Percentiles rank a stretch among this genome's conserved stretches.
Conservation (phyloP, 2,797 vertebrate species). For the Thamnophis elegans region DNA sequence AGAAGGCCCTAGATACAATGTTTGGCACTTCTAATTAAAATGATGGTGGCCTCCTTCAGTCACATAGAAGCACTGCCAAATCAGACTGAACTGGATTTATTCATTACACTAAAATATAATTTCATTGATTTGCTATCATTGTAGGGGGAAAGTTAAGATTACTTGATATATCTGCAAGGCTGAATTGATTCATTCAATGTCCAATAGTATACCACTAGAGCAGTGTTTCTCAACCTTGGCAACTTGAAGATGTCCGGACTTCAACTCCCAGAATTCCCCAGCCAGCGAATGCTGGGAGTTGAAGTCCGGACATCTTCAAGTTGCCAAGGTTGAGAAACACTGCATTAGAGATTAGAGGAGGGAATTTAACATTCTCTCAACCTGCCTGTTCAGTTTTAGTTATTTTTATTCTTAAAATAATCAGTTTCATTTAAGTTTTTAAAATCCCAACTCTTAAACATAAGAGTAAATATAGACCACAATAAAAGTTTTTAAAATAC, state of each 20-base stretch:
- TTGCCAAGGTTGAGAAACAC: no score
- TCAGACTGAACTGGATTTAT: neutral
- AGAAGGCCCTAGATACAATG: neutral
- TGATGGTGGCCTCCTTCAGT: neutral
- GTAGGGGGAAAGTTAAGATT: neutral
- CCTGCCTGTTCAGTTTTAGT: neutral
- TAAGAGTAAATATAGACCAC: neutral
- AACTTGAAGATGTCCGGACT: no score
- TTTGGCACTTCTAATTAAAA: neutral
- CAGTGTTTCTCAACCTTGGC: no score
- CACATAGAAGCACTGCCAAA: neutral
- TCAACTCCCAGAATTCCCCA: no score
- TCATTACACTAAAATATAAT: neutral
- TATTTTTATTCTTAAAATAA: neutral
- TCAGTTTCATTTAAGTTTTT: neutral
- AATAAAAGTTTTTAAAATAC: neutral
- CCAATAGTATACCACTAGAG: neutral
- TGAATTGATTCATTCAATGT: neutral
- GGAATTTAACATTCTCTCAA: neutral
- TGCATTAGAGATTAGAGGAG: neutral
- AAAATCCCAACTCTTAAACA: neutral
- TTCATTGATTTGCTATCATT: neutral
- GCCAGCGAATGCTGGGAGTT: no score
- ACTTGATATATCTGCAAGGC: neutral
- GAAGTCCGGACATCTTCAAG: no score